Conservation (phyloP, 2,888 invertebrate species). For the Notodonta dromedarius region DNA sequence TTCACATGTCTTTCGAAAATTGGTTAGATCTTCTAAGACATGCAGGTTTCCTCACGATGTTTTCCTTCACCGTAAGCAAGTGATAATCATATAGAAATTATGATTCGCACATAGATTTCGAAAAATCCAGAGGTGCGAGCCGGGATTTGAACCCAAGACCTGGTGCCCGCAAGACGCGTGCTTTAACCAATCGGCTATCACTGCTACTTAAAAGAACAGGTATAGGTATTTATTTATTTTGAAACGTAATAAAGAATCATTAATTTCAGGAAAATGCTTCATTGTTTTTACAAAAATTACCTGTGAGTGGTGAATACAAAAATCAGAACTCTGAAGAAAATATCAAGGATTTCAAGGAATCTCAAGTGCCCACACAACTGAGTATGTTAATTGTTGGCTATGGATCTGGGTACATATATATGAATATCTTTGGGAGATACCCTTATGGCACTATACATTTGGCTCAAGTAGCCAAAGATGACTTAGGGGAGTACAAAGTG, state of each 20-base stretch:
- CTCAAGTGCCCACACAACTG: conserved; percentile 85
- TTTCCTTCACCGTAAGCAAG: no score
- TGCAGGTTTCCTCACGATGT: no score
- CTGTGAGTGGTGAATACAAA: conserved; percentile 81
- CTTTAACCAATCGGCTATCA: no score
- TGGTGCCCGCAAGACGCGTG: no score
- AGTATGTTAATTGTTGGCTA: conserved; percentile 93
- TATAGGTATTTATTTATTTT: no score
- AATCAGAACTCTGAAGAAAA: conserved; percentile 82
- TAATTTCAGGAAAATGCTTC: conserved; percentile 74
- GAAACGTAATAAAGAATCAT: neutral
- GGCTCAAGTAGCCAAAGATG: conserved; percentile 81
- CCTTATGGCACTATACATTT: conserved; percentile 89
- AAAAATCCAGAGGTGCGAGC: no score
- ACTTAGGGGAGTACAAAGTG: conserved; percentile 83
- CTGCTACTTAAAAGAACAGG: no score
- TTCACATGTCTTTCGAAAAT: no score
- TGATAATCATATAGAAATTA: no score
- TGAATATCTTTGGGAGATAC: conserved; percentile 94
- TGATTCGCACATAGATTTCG: no score
- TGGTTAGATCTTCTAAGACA: no score
- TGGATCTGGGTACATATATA: conserved; percentile 87
- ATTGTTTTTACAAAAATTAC: conserved; percentile 84
- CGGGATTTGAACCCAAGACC: no score
- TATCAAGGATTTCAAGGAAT: conserved; percentile 84